Evolutionary conservation across 2,888 invertebrate genomes (phyloP).

Genomic region (Mythimna albipuncta): DNA sequence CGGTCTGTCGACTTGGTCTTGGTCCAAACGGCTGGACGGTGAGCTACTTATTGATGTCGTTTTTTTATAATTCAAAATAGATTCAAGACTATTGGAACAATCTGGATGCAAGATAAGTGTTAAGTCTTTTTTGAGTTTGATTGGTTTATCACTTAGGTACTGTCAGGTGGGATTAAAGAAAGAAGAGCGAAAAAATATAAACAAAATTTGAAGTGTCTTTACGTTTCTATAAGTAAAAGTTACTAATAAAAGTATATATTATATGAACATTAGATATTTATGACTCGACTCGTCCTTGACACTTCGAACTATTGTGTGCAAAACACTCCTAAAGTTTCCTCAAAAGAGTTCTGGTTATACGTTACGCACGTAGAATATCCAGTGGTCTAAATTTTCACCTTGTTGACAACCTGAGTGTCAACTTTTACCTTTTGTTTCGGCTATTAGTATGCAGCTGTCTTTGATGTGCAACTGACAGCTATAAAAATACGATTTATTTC

Average conservation of each 20-base stretch:
- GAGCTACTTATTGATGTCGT: no score
- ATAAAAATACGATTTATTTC: constrained; percentile 20
- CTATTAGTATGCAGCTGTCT: constrained; percentile 26
- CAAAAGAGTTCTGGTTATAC: constrained; percentile 24
- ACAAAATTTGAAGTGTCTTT: neutral
- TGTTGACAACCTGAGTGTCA: neutral
- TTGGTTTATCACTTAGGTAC: neutral
- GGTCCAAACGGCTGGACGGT: no score
- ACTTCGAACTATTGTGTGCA: constrained; percentile 49
- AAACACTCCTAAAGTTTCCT: constrained; percentile 28
- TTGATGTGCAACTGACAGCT: constrained; percentile 7
- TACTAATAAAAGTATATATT: constrained; percentile 16
- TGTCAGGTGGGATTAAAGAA: neutral
- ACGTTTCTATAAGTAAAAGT: constrained; percentile 18
- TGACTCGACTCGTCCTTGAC: constrained; percentile 36
- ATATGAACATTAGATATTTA: constrained; percentile 25
- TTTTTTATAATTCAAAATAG: no score
- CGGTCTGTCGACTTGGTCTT: no score
- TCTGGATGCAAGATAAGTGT: no score
- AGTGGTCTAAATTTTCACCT: constrained; percentile 29
- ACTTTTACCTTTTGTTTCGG: constrained; percentile 38
- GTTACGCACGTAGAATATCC: constrained; percentile 20
- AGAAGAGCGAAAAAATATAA: neutral
- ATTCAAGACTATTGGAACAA: no score
- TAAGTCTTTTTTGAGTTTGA: no score